Evolutionary conservation across 2,888 invertebrate genomes (phyloP).

Genomic region (Oligia strigilis): DNA sequence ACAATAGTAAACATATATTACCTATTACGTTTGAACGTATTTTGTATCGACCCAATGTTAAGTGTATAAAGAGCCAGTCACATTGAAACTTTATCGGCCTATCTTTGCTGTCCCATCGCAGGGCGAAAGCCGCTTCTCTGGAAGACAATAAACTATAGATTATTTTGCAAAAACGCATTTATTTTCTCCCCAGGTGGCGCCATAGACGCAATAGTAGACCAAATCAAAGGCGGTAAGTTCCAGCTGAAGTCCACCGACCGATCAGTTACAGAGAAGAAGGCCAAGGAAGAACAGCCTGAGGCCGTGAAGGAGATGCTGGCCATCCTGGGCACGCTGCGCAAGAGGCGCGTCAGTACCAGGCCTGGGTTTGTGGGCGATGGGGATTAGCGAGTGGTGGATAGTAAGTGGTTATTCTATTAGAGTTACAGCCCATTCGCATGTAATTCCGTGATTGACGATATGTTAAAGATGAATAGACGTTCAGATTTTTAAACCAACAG

Average conservation of each 20-base stretch:
- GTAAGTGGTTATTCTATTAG: not conserved
- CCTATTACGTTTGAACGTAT: too few species aligned
- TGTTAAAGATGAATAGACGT: not conserved
- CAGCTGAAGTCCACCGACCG: slow-evolving; percentile 92
- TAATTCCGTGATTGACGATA: not conserved
- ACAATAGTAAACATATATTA: too few species aligned
- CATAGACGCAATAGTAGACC: slow-evolving; percentile 94
- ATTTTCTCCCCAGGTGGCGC: slow-evolving; percentile 83
- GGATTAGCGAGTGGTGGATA: not conserved
- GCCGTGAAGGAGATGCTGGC: slow-evolving; percentile 92
- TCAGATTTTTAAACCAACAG: not conserved
- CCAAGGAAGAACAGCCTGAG: slow-evolving; percentile 90
- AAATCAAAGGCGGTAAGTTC: slow-evolving; percentile 94
- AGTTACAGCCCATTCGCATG: not conserved
- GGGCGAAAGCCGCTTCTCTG: too few species aligned
- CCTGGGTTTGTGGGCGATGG: slow-evolving; percentile 53
- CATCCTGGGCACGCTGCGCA: slow-evolving; percentile 90
- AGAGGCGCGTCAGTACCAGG: slow-evolving; percentile 71
- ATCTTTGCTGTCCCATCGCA: not conserved
- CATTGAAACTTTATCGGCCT: too few species aligned
- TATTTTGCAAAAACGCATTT: not conserved
- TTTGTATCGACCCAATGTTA: too few species aligned
- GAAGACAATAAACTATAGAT: not conserved
- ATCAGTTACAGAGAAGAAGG: slow-evolving; percentile 86
- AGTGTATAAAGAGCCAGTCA: too few species aligned